phyloP scores from a whole-genome alignment of 2,113 vertebrate species.

The Epinephelus cyanopodus region DNA sequence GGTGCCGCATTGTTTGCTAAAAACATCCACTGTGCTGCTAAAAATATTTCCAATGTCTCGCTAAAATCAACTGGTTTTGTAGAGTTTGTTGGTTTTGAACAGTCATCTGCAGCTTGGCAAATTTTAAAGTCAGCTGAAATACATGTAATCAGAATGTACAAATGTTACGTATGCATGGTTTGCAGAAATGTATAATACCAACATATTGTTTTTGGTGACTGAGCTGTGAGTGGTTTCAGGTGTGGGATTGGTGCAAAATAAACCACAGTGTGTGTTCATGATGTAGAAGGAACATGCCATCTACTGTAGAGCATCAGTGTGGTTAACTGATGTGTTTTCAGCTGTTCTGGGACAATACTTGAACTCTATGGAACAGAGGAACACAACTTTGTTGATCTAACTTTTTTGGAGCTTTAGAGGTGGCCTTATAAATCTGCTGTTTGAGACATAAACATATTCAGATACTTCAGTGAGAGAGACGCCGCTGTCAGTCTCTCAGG shows the following conservation, averaged over 20 bases:
- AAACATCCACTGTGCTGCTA: no score
- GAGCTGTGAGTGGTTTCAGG: neutral
- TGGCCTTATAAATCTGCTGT: neutral
- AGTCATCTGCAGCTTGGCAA: no score
- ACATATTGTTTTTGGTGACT: no score
- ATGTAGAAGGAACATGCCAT: neutral
- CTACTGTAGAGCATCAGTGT: neutral
- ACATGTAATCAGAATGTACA: no score
- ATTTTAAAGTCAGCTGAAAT: no score
- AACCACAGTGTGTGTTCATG: neutral
- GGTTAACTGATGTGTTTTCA: neutral
- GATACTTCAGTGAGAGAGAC: neutral
- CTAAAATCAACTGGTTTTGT: no score
- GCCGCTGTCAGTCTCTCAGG: neutral
- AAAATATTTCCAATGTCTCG: no score
- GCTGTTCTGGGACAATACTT: neutral
- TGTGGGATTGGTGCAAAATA: no score
- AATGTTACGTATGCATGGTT: no score
- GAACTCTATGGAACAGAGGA: neutral
- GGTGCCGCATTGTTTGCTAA: no score
- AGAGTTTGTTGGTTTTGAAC: no score
- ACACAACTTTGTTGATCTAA: neutral
- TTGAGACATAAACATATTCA: constrained; percentile 41
- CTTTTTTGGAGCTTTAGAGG: neutral
- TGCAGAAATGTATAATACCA: no score